Base-by-base conservation (phyloP, 2,797 vertebrate species). In the Arvicola amphibius region DNA sequence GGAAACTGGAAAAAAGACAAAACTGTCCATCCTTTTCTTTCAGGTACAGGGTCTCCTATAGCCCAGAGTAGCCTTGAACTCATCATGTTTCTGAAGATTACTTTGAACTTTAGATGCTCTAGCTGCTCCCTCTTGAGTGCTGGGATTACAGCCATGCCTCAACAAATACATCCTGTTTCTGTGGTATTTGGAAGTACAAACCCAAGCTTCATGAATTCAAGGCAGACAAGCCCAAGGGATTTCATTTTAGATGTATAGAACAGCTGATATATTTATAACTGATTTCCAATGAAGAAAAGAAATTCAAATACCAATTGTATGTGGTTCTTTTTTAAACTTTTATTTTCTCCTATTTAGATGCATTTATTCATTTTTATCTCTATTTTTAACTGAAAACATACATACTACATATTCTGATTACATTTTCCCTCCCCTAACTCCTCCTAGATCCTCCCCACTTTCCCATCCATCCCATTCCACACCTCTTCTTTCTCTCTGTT, bases 251-350 rank as follows among this genome's bases (percentile, higher is more conserved):
- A 77, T 73, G 2, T n/a, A n/a, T n/a, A 91, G 21, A 84, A 74
- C 87, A 53, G 25, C 9, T 90, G 67, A 85, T 46, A 81, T 34
- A 67, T 88, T 90, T 94, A 91, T 51, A 73, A 65, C 83, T 32
- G 34, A 86, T 32, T 92, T 10, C 14, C 43, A 91, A 67, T 71
- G 53, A 96, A 96, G 6, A 46, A 83, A 51, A 90, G 79, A 63
- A 74, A 76, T 51, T 94, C n/a, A 88, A 84, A 85, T 59, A 78
- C 61, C 86, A 93, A 23, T 56, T 91, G 56, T 63, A 76, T 85
- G 7, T 1, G 10, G 17, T 74, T 76, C 29, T 59, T 59, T 59
- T 40, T 56, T 37, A n/a, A 34, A 37, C 53, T 25, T 80, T 25
- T 59, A 61, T 81, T n/a, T 80, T 59, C 23, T 59, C 27, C n/a